Evolutionary conservation across 2,797 vertebrate species (phyloP), one percentile per base, ranked within the genome.

Genomic region (Notolabrus celidotus): DNA sequence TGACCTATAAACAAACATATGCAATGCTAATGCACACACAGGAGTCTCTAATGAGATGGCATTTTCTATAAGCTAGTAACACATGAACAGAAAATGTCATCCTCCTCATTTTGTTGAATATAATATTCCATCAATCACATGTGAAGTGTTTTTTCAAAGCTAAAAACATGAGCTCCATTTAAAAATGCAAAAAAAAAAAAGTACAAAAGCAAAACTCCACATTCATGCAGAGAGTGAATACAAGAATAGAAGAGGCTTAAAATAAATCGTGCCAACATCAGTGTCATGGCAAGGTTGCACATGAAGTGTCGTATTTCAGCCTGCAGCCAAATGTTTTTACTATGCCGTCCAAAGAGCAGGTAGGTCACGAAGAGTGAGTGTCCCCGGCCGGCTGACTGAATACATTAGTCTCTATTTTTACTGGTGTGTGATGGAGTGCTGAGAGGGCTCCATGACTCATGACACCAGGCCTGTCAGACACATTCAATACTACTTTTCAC

Each of bases 271-370:
- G 45, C 29, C 8, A 5, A 42, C 42, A 43, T 60, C 43, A 55
- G 5, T 63, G 53, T 41, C 57, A 71, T 2, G 17, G 31, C 50
- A 55, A 74, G 71, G 63, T 56, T 47, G n/a, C 55, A 45, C 54
- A 50, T 65, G 54, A 61, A 52, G 71, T 15, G 39, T 79, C 39
- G 10, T 79, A 57, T 71, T 78, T 78, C 71, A 71, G 58, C 8
- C 20, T 25, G 51, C 60, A 23, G 61, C 42, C 5, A 62, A 66
- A 36, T 42, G 25, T 49, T 78, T 71, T 56, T 10, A 41, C 33
- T 51, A 45, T 23, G 14, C 33, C 16, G 62, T 52, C 10, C 27
- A n/a, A 12, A 59, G 50, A 36, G 56, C 52, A 14, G 0, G 17
- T 33, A 20, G 61, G 41, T 62, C 46, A 64, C 9, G 49, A 57